Percentiles rank a stretch among this genome's conserved stretches.
Evolutionary conservation across 2,888 invertebrate genomes (phyloP).

Genomic region (Dynastes grantii): DNA sequence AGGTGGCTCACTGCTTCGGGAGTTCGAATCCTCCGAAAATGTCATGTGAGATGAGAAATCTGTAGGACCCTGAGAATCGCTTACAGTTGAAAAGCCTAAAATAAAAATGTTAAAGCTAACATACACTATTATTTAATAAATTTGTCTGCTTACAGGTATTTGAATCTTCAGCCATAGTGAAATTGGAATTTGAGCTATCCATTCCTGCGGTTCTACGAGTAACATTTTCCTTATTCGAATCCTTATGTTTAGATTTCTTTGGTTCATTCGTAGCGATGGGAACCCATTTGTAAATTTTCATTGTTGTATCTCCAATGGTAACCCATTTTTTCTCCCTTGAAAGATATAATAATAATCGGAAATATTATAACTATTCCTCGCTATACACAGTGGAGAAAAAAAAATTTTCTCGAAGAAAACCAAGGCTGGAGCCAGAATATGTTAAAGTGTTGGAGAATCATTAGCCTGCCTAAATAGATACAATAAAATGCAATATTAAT

Average conservation of each 20-base stretch:
- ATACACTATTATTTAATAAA: not conserved
- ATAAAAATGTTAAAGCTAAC: constrained; percentile 36
- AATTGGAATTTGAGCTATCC: constrained; percentile 87
- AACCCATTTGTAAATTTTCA: constrained; percentile 99
- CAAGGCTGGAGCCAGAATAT: not conserved
- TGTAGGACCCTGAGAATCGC: constrained; percentile 91
- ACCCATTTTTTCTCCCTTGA: constrained; percentile 99
- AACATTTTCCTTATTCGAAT: constrained; percentile 87
- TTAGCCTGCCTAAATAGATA: too few relatives aligned
- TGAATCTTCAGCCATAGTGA: constrained; percentile 89
- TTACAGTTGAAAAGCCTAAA: constrained; percentile 90
- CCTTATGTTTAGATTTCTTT: constrained; percentile 80
- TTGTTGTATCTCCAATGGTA: constrained; percentile 97
- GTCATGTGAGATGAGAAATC: constrained; percentile 89
- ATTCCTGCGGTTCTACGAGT: constrained; percentile 77
- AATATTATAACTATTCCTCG: constrained; percentile 16
- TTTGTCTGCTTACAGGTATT: constrained; percentile 83
- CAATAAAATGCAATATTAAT: too few relatives aligned
- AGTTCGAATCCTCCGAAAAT: constrained; percentile 93
- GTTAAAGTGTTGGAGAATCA: not conserved
- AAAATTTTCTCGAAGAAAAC: not conserved
- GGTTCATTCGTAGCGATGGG: constrained; percentile 88
- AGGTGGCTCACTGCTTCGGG: constrained; percentile 86
- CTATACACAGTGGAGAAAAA: too few relatives aligned
- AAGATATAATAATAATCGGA: constrained; percentile 39